Percentiles rank a stretch among this genome's conserved stretches.
These are phyloP conservation scores for Hydroisotoma schaefferi DNA, from an alignment of 2,888 invertebrate species.

Conservation along the genomic window DNA sequence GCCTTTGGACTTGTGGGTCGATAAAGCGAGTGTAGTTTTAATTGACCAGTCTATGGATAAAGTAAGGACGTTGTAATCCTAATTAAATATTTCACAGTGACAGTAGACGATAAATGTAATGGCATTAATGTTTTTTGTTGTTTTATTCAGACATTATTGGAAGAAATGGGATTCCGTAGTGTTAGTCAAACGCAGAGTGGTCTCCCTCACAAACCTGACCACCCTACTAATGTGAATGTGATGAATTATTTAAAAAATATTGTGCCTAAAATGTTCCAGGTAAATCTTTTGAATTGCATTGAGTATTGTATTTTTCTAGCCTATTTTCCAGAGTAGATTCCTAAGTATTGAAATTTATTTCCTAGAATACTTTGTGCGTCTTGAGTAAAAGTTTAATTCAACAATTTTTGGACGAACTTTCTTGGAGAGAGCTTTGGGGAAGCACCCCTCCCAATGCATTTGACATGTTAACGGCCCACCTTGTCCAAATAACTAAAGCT, in stretches of 20 bases:
- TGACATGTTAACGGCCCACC: slow-evolving; percentile 72
- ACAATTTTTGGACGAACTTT: slow-evolving; percentile 82
- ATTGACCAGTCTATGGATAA: slow-evolving; percentile 83
- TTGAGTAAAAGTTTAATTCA: slow-evolving; percentile 81
- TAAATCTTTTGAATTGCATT: slow-evolving; percentile 32
- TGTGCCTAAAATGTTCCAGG: slow-evolving; percentile 79
- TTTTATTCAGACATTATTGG: slow-evolving; percentile 55
- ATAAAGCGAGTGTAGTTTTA: slow-evolving; percentile 69
- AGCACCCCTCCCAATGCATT: slow-evolving; percentile 72
- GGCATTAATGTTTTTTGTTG: slow-evolving; percentile 8
- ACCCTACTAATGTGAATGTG: slow-evolving; percentile 67
- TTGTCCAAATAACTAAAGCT: slow-evolving; percentile 71
- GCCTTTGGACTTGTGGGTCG: slow-evolving; percentile 73
- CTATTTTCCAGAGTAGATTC: neutral
- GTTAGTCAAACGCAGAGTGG: slow-evolving; percentile 56
- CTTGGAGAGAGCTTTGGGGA: slow-evolving; percentile 84
- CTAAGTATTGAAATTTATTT: slow-evolving; percentile 22
- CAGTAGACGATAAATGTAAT: neutral
- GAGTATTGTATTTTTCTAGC: neutral
- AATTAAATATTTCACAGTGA: neutral
- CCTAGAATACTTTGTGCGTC: slow-evolving; percentile 74
- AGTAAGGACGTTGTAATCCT: slow-evolving; percentile 56
- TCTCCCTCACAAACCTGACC: slow-evolving; percentile 37
- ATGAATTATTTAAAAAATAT: slow-evolving; percentile 84
- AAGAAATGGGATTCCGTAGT: slow-evolving; percentile 75